A percentile compares a stretch with the other conserved stretches of the same genome.
Conservation (phyloP, 2,113 vertebrate species). For the Elgaria multicarinata region DNA sequence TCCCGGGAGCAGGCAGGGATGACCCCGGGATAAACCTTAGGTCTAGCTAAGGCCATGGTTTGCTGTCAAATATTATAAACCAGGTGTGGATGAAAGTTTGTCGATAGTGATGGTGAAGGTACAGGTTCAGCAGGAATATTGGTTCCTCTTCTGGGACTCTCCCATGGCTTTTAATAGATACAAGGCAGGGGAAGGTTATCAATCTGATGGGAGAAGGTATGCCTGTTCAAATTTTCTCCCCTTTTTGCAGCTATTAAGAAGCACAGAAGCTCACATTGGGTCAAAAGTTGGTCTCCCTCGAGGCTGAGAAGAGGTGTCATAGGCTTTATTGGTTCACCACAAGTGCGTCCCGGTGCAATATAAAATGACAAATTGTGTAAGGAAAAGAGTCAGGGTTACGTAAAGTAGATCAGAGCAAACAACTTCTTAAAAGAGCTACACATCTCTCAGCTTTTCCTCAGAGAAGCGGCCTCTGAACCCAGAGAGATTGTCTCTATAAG, state of each 20-base stretch:
- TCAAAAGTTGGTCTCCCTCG: not conserved
- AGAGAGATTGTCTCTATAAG: not conserved
- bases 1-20: too few species aligned
- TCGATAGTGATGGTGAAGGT: too few species aligned
- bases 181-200: not conserved
- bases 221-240: not conserved
- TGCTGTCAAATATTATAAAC: too few species aligned
- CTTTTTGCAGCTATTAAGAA: not conserved
- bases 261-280: not conserved
- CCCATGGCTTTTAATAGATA: not conserved
- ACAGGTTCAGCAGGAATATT: not conserved
- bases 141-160: not conserved
- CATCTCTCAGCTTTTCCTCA: not conserved
- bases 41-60: too few species aligned
- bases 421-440: conserved; percentile 10
- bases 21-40: too few species aligned
- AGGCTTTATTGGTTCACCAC: conserved; percentile 23
- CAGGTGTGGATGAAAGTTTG: not conserved
- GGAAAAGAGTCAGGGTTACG: conserved; percentile 24
- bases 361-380: conserved; percentile 34
- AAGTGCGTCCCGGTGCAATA: conserved; percentile 12
- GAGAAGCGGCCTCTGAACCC: conserved; percentile 21
- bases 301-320: not conserved
- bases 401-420: conserved; percentile 31
- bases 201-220: not conserved